phyloP scores from a whole-genome alignment of 2,113 vertebrate genomes.

The Erythrolamprus reginae region DNA sequence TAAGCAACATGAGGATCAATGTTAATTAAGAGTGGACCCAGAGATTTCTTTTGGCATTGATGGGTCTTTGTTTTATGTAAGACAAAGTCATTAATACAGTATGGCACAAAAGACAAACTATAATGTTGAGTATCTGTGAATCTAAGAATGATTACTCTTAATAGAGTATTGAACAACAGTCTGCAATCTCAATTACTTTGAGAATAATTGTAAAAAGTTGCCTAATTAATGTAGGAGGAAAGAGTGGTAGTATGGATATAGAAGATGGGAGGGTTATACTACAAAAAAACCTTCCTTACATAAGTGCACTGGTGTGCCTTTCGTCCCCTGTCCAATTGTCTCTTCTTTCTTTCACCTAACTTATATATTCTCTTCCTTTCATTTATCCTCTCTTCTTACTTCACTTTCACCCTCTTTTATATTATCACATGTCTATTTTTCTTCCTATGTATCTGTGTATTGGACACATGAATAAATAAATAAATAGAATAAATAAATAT shows the following conservation, averaged over 20 bases:
- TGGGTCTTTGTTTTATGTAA: neutral
- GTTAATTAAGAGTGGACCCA: neutral
- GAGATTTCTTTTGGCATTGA: neutral
- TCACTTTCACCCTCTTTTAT: no score
- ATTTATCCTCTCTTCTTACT: no score
- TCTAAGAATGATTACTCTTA: neutral
- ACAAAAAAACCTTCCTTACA: neutral
- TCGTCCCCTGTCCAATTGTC: no score
- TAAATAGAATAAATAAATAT: no score
- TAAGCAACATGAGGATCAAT: neutral
- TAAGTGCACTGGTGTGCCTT: no score
- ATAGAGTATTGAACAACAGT: conserved; percentile 2
- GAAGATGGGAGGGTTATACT: neutral
- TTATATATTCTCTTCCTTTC: no score
- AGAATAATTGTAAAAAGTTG: neutral
- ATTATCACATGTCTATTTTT: no score
- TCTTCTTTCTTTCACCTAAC: no score
- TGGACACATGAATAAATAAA: no score
- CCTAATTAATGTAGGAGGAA: neutral
- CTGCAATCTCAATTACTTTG: neutral
- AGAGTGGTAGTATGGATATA: neutral
- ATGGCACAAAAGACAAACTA: neutral
- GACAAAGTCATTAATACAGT: neutral
- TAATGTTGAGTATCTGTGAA: neutral
- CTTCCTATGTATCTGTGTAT: no score